Evolutionary conservation across 2,888 invertebrate genomes (phyloP).

Genomic region (Tinea trinotella): DNA sequence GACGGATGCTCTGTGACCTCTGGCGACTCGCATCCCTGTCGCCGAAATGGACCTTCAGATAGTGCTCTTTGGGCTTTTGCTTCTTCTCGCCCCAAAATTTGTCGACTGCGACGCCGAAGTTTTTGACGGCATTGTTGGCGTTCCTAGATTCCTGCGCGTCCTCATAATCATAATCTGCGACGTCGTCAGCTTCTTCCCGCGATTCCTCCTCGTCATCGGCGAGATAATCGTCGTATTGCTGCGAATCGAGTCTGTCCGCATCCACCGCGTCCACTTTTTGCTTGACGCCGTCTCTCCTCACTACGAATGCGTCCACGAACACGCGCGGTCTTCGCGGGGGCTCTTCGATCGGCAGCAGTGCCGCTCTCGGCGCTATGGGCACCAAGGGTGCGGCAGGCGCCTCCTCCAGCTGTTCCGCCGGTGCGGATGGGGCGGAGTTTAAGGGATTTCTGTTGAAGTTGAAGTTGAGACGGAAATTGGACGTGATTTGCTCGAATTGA

Average conservation of each 20-base stretch:
- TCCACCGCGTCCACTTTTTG: conserved; percentile 51
- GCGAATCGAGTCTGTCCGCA: conserved; percentile 33
- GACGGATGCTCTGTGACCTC: conserved; percentile 30
- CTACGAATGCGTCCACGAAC: conserved; percentile 60
- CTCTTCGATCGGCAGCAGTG: neutral
- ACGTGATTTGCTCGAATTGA: conserved; percentile 48
- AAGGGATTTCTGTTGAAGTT: conserved; percentile 51
- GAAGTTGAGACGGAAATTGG: conserved; percentile 55
- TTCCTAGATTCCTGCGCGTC: conserved; percentile 54
- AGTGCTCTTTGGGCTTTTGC: conserved; percentile 37
- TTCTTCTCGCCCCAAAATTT: conserved; percentile 56
- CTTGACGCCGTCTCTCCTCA: conserved; percentile 50
- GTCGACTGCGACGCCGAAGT: conserved; percentile 53
- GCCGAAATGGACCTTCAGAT: conserved; percentile 57
- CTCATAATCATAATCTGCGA: conserved; percentile 52
- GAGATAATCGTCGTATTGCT: conserved; percentile 43
- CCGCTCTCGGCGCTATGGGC: conserved; percentile 38
- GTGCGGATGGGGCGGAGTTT: conserved; percentile 27
- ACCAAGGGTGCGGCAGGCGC: conserved; percentile 36
- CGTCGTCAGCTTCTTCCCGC: conserved; percentile 19
- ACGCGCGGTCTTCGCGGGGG: conserved; percentile 43
- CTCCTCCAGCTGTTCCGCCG: conserved; percentile 22
- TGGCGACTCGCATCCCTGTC: conserved; percentile 38
- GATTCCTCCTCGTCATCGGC: conserved; percentile 44
- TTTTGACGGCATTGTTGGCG: conserved; percentile 43